A percentile compares a stretch with the other conserved stretches of the same genome.
phyloP scores from a whole-genome alignment of 2,888 invertebrate genomes.

The Caenorhabditis imperialis region DNA sequence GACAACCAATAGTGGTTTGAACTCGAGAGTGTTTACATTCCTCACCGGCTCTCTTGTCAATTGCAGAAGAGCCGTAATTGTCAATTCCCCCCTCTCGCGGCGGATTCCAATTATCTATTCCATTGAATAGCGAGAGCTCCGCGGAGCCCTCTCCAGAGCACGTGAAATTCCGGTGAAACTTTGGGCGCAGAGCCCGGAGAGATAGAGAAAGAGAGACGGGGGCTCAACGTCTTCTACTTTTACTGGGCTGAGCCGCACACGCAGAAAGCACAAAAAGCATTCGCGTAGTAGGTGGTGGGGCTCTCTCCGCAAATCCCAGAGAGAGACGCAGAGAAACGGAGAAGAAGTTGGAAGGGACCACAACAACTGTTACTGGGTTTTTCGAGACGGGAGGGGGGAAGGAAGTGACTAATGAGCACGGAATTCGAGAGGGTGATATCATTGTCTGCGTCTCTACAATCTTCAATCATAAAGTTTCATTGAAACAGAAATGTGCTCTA shows the following conservation, averaged over 20 bases:
- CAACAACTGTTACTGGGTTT: no score
- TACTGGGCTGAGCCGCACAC: slow-evolving; percentile 24
- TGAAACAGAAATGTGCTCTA: no score
- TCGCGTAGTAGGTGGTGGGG: slow-evolving; percentile 47
- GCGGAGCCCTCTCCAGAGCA: neutral
- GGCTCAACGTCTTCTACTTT: slow-evolving; percentile 5
- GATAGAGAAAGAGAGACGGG: slow-evolving; percentile 4
- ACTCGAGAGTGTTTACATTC: no score
- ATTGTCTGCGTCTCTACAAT: no score
- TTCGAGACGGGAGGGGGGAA: no score
- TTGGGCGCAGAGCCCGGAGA: slow-evolving; percentile 13
- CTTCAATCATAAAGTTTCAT: no score
- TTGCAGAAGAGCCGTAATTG: slow-evolving; percentile 23
- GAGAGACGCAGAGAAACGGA: no score
- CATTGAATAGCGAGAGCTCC: slow-evolving; percentile 3
- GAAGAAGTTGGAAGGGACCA: no score
- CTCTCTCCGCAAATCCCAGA: no score
- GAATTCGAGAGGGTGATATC: slow-evolving; percentile 4
- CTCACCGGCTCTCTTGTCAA: slow-evolving; percentile 23
- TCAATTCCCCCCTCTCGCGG: slow-evolving; percentile 4
- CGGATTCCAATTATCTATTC: slow-evolving; percentile 26
- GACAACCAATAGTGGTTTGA: no score
- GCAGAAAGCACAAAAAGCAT: slow-evolving; percentile 61
- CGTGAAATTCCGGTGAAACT: slow-evolving; percentile 34
- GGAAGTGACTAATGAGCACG: slow-evolving; percentile 4